Percentiles rank a stretch among this genome's conserved stretches.
phyloP scores from a whole-genome alignment of 2,797 vertebrate species.

The Poecilia gillii region DNA sequence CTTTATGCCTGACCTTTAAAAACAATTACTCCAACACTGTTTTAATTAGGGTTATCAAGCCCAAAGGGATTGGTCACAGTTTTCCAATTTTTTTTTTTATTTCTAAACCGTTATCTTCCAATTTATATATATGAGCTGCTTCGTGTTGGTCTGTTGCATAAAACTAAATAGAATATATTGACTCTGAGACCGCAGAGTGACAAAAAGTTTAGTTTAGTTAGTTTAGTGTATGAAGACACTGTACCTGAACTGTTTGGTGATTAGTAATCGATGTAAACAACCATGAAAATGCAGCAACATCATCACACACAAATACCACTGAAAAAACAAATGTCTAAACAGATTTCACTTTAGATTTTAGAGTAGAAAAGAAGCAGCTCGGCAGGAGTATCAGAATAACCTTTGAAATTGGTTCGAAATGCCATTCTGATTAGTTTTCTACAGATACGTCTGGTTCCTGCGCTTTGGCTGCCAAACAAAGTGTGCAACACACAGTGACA shows the following conservation, averaged over 20 bases:
- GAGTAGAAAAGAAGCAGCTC: neutral
- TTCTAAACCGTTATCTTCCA: neutral
- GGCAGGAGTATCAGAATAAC: neutral
- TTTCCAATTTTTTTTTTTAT: neutral
- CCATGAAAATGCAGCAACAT: neutral
- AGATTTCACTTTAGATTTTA: neutral
- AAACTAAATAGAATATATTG: neutral
- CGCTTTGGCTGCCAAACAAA: neutral
- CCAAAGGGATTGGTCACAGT: neutral
- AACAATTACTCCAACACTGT: neutral
- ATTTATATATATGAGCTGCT: neutral
- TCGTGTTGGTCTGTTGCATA: neutral
- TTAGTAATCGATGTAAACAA: neutral
- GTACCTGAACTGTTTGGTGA: neutral
- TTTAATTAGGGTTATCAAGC: neutral
- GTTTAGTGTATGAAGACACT: neutral
- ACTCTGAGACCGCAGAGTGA: neutral
- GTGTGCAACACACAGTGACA: neutral
- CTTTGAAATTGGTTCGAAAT: neutral
- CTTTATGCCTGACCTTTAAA: neutral
- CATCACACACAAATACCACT: neutral
- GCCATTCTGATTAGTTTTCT: neutral
- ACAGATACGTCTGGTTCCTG: neutral
- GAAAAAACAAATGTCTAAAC: neutral
- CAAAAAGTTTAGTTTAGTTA: neutral